phyloP scores from a whole-genome alignment of 2,797 vertebrate species.

The Taeniopygia guttata region DNA sequence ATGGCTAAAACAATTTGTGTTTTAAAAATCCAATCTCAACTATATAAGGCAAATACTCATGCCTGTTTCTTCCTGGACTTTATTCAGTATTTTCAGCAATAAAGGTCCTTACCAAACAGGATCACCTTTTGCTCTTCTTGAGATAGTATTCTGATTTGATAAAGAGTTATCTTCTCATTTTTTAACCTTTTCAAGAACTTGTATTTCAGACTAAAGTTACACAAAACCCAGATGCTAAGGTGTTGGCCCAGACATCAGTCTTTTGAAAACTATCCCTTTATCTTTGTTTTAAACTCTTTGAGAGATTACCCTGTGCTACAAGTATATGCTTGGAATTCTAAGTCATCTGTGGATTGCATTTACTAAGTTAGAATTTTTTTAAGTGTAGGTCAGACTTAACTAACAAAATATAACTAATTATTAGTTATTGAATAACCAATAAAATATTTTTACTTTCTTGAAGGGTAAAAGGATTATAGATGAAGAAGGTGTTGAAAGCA shows the following conservation, averaged over 20 bases:
- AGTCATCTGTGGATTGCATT: neutral
- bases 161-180: neutral
- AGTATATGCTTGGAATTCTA: neutral
- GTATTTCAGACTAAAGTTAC: neutral
- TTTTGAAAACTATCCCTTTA: neutral
- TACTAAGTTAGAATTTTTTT: neutral
- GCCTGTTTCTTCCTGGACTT: neutral
- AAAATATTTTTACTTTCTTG: constrained; percentile 23
- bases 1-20: neutral
- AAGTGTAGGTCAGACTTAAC: neutral
- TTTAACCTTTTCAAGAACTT: neutral
- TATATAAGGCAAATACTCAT: neutral
- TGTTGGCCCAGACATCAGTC: neutral
- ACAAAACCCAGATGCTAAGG: neutral
- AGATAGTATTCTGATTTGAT: neutral
- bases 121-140: neutral
- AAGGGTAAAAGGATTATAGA: constrained; percentile 95
- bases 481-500: constrained; percentile 92
- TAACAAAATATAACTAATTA: too few species aligned
- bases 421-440: neutral
- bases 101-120: neutral
- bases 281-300: neutral
- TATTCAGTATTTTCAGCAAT: neutral
- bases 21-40: neutral
- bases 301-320: neutral